Evolutionary conservation across 2,797 vertebrate genomes (phyloP), one percentile per base, ranked within the genome.

Genomic region (Gallinago solitaria): DNA sequence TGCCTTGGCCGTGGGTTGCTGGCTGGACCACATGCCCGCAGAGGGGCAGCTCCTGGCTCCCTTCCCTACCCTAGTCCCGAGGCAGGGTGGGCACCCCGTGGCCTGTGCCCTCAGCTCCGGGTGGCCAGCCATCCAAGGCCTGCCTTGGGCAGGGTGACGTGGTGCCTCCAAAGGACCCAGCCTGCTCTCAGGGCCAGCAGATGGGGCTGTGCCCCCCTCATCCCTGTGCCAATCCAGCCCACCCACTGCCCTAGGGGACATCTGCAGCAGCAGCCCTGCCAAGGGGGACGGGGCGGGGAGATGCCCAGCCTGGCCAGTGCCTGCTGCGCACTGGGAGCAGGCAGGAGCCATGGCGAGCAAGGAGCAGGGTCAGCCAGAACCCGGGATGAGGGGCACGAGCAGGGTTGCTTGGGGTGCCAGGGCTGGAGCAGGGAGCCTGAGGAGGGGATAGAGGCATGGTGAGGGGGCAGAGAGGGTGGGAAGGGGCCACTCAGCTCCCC

Each of bases 1-100:
- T 94, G 91, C 85, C 93, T 94, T 83, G 89, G 71, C 32, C 7
- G 6, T 60, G 87, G 64, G 68, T 85, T 93, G 73, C 76, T 86
- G 90, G 61, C 65, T 65, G 69, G 83, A 88, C 37, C 57, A 30
- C 0, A 0, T 2, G 3, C 51, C 60, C 9, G 8, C 13, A 17
- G 67, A 87, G 54, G 24, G 47, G 27, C 71, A 89, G 51, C 48
- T 79, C 15, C 77, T 74, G 51, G 47, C 39, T 57, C 0, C 0
- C 56, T 87, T 77, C 2, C 1, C 53, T 82, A 33, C 27, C 63
- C 59, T 74, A 75, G 35, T 79, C 30, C 12, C 1, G 0, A 37
- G 60, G 64, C 48, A 80, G 39, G 9, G 25, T 84, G 41, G 67
- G 28, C 39, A 56, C 12, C 2, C 28, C 0, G 0, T 74, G 48